phyloP scores from a whole-genome alignment of 2,797 vertebrate genomes.

The Tachyglossus aculeatus region DNA sequence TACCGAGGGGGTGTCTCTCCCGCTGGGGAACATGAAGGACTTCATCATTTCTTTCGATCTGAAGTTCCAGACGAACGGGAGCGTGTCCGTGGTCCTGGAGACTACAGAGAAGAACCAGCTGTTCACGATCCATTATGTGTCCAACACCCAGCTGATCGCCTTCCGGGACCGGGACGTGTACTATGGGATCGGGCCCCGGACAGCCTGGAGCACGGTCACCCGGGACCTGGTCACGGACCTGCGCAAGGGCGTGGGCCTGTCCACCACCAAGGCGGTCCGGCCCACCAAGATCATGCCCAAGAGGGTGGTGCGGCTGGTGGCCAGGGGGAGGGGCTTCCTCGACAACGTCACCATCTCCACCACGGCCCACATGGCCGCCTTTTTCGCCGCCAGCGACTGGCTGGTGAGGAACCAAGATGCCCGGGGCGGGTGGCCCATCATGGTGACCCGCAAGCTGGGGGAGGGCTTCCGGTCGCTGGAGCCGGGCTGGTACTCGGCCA shows the following conservation, averaged over 20 bases:
- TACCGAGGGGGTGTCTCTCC: constrained; percentile 89
- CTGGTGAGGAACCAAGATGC: constrained; percentile 96
- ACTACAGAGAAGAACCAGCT: constrained; percentile 91
- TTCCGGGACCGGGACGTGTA: constrained; percentile 88
- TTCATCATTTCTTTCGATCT: constrained; percentile 95
- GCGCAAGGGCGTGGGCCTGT: constrained; percentile 94
- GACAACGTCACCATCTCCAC: constrained; percentile 94
- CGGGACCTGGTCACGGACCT: constrained; percentile 95
- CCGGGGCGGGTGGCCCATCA: constrained; percentile 95
- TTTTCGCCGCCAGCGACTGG: constrained; percentile 95
- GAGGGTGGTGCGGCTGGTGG: constrained; percentile 83
- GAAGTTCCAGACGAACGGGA: constrained; percentile 90
- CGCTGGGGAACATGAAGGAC: constrained; percentile 89
- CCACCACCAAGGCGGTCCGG: constrained; percentile 96
- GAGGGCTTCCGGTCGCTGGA: constrained; percentile 93
- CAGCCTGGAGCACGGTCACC: constrained; percentile 89
- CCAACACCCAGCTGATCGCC: constrained; percentile 86
- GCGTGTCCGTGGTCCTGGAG: constrained; percentile 90
- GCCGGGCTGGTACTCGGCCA: constrained; percentile 98
- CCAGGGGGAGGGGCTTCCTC: constrained; percentile 84
- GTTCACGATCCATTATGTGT: constrained; percentile 91
- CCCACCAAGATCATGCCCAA: constrained; percentile 95
- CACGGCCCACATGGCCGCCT: constrained; percentile 94
- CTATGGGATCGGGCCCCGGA: constrained; percentile 89
- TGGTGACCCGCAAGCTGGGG: constrained; percentile 94